Base-by-base conservation (phyloP, 2,113 vertebrate genomes). In the Engystomops pustulosus region DNA sequence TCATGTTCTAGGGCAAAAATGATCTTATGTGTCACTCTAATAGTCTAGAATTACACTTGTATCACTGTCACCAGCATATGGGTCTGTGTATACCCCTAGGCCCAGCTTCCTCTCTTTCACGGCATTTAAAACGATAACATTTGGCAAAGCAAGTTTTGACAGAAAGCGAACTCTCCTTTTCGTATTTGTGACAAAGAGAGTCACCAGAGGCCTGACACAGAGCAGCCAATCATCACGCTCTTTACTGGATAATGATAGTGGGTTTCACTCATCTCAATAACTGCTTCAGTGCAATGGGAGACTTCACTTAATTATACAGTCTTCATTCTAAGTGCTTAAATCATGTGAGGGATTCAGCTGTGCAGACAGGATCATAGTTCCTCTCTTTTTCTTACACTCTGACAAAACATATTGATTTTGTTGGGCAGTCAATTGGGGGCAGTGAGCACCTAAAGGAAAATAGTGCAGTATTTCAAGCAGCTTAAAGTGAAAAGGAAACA, bases 31-130 rank as follows among this genome's bases (percentile, higher is more conserved):
- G 95, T 97, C 95, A 95, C 95, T 97, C 93, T 95, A 94, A 96
- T 94, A 95, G 95, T 95, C 93, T 95, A 94, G 96, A 96, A 95
- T 97, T 97, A 98, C 95, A 96, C 96, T 97, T 96, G 96, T 96
- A 95, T 97, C 95, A 90, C 95, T 96, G 96, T 96, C 93, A 93
- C 92, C 88, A 93, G 95, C 96, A 95, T 96, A 97, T 96, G 95
- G 95, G 95, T 91, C 94, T 94, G 94, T 95, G 95, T 95, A 95
- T 93, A 96, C 95, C 97, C 96, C 95, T 93, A 96, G 95, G 96
- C 95, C 95, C 93, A 91, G 94, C 94, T 95, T 92, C 92, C 94
- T 93, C 93, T 92, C 95, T 94, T 96, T 94, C 95, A 94, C 92
- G 90, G 94, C 95, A 96, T 96, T 97, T 97, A 96, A 95, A 96